Evolutionary conservation across 2,797 vertebrate species (phyloP).

Genomic region (Strix occidentalis): DNA sequence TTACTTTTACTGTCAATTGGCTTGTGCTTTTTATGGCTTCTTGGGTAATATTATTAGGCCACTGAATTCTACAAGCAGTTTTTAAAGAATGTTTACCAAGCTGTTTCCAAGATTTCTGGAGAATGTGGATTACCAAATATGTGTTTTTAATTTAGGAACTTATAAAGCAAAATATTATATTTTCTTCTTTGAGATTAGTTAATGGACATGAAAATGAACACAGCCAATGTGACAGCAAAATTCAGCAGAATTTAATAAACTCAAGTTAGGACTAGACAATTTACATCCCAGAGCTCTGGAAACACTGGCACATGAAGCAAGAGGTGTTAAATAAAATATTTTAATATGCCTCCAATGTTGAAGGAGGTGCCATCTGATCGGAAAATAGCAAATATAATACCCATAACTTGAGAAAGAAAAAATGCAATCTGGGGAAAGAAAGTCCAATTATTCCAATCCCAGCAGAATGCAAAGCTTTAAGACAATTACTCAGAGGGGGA

Average conservation of each 20-base stretch:
- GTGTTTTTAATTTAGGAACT: constrained; percentile 58
- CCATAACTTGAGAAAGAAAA: neutral
- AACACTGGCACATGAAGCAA: neutral
- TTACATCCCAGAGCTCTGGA: constrained; percentile 5
- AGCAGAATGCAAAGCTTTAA: neutral
- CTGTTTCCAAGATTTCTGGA: constrained; percentile 9
- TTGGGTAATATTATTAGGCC: neutral
- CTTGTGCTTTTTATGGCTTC: constrained; percentile 44
- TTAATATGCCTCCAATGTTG: neutral
- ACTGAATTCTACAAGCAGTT: constrained; percentile 19
- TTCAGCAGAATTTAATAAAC: constrained; percentile 14
- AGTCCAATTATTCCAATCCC: neutral
- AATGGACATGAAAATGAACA: neutral
- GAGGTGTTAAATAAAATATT: constrained; percentile 13
- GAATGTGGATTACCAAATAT: constrained; percentile 16
- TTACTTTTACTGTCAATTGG: constrained; percentile 44
- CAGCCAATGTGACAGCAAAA: neutral
- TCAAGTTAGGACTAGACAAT: neutral
- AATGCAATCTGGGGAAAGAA: neutral
- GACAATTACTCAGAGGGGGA: neutral
- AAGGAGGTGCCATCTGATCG: neutral
- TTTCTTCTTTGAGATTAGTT: neutral
- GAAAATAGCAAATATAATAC: constrained; percentile 15
- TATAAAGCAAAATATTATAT: neutral
- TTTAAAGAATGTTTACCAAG: constrained; percentile 20